A percentile compares a stretch with the other conserved stretches of the same genome.
Conservation (phyloP, 2,113 vertebrate genomes). For the Podocnemis expansa region DNA sequence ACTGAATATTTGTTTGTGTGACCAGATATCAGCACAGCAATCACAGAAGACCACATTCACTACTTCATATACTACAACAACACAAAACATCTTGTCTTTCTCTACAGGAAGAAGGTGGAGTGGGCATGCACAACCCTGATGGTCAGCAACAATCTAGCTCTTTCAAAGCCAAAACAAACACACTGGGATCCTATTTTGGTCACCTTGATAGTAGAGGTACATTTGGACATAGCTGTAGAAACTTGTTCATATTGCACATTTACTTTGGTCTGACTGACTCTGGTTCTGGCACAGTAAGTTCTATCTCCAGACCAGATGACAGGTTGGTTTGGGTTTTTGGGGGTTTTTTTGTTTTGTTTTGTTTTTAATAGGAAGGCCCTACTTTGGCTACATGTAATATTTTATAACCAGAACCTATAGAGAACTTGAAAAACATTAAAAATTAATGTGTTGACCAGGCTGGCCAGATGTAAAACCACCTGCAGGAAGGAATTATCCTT, state of each 20-base stretch:
- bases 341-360: no score
- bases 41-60: background rate
- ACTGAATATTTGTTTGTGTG: background rate
- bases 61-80: background rate
- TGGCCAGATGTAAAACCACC: background rate
- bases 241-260: background rate
- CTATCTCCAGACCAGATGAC: background rate
- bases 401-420: background rate
- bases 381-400: rapidly evolving
- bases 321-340: no score
- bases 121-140: background rate
- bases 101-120: background rate
- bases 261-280: slow-evolving; percentile 31
- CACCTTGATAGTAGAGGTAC: slow-evolving; percentile 34
- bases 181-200: slow-evolving; percentile 24
- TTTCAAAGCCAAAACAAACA: background rate
- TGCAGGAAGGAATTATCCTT: background rate
- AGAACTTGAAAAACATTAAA: background rate
- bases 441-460: background rate
- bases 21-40: background rate
- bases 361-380: background rate
- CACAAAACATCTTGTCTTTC: background rate
- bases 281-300: background rate
- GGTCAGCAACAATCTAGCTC: background rate
- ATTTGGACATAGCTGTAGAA: background rate